Evolutionary conservation across 2,888 invertebrate species (phyloP), one percentile per base, ranked within the genome.

Genomic region (Ophonus ardosiacus): DNA sequence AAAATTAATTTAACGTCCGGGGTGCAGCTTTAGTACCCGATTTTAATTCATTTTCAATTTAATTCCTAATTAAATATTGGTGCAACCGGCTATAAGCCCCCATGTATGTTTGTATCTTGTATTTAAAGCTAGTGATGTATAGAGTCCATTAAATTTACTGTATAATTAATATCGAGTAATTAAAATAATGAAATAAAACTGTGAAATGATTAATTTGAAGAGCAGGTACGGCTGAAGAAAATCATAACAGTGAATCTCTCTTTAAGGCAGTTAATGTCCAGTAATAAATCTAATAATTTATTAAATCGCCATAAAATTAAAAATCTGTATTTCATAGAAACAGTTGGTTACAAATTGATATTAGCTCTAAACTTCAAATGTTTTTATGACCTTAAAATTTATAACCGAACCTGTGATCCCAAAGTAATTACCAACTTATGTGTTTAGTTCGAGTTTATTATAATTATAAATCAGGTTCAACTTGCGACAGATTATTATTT

Each of bases 241-340:
- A 74, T 15, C 43, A 74, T 17, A 74, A 40, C 71, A 43, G 71
- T 74, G 71, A 74, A 74, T 74, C 71, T 74, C 43, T 21, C 43
- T 74, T 13, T 13, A 74, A 74, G 71, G 63, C 51, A 78, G 31
- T 65, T 84, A 84, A 84, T 76, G 65, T 74, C 78, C 6, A 40
- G 63, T 31, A 78, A 78, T 84, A 84, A 84, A 84, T 84, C 84
- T 84, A 84, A 84, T 84, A 84, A 84, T 84, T 84, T 84, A 84
- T 84, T 84, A 78, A 84, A 84, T 84, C 59, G 78, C 84, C 76
- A 78, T 84, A 76, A 84, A 84, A 84, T 76, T 63, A 84, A 78
- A 84, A 84, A 84, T 78, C 51, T 78, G 78, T 84, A 84, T 84
- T 84, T 78, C 78, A 84, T 76, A 78, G 78, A 57, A 63, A 56